phyloP scores from a whole-genome alignment of 1,140 invertebrate species.

The Philopotamus ludificatus region DNA sequence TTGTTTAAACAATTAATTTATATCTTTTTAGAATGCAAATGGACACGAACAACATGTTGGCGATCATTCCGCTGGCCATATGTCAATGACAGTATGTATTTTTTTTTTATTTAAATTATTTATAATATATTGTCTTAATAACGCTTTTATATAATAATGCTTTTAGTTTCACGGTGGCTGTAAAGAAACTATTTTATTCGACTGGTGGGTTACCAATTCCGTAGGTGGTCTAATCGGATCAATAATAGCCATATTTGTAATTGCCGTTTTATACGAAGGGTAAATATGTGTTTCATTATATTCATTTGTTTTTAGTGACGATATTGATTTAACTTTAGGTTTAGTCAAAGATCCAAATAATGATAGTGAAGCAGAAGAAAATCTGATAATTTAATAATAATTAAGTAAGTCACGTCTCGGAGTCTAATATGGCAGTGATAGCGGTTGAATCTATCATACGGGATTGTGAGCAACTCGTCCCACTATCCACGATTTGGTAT shows the following conservation, averaged over 20 bases:
- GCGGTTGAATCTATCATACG: no score
- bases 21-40: background rate
- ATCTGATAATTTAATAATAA: no score
- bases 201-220: constrained; percentile 74
- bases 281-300: constrained; percentile 41
- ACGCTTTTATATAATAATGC: background rate
- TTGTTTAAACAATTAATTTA: no score
- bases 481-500: no score
- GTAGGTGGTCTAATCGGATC: constrained; percentile 76
- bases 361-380: no score
- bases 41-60: background rate
- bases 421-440: no score
- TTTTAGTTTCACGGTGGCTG: constrained; percentile 82
- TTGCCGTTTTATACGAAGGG: constrained; percentile 90
- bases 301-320: constrained; percentile 13
- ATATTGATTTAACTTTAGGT: no score
- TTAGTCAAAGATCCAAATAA: no score
- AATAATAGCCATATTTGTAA: constrained; percentile 81
- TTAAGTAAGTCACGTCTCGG: no score
- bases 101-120: background rate
- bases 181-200: constrained; percentile 74
- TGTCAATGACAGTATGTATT: background rate
- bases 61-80: background rate
- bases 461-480: no score
- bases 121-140: background rate